A percentile compares a stretch with the other conserved stretches of the same genome.
Evolutionary conservation across 2,888 invertebrate species (phyloP).

Genomic region (Augochlorella aurata): DNA sequence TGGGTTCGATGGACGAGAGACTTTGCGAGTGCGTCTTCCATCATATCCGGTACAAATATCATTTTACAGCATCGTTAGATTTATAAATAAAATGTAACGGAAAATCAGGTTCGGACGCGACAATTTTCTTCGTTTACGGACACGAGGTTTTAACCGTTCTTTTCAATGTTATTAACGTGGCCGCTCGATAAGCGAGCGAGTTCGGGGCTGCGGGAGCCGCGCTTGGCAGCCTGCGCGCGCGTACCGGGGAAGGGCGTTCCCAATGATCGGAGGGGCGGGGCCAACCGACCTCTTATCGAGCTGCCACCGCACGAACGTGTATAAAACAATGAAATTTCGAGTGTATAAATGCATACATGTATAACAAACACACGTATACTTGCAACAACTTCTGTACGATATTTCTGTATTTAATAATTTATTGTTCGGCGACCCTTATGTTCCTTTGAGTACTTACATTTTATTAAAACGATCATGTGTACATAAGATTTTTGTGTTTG

Average conservation of each 20-base stretch:
- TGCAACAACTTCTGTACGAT: conserved; percentile 10
- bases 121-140: not conserved
- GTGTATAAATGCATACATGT: conserved; percentile 20
- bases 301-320: not conserved
- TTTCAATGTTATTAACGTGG: not conserved
- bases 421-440: not conserved
- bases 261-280: not conserved
- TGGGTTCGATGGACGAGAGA: not conserved
- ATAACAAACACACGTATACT: not conserved
- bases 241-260: not conserved
- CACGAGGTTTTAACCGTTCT: not conserved
- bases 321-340: conserved; percentile 7
- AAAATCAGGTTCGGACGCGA: not conserved
- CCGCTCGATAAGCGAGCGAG: not conserved
- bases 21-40: not conserved
- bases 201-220: not conserved
- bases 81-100: not conserved
- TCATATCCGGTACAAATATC: conserved; percentile 28
- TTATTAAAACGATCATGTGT: not conserved
- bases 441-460: conserved; percentile 9
- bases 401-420: conserved; percentile 21
- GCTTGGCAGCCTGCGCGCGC: not conserved
- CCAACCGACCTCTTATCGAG: not conserved
- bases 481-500: not conserved
- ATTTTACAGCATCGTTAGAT: conserved; percentile 7